A percentile compares a stretch with the other conserved stretches of the same genome.
Evolutionary conservation across 2,797 vertebrate genomes (phyloP).

Genomic region (Sebastolobus altivelis): DNA sequence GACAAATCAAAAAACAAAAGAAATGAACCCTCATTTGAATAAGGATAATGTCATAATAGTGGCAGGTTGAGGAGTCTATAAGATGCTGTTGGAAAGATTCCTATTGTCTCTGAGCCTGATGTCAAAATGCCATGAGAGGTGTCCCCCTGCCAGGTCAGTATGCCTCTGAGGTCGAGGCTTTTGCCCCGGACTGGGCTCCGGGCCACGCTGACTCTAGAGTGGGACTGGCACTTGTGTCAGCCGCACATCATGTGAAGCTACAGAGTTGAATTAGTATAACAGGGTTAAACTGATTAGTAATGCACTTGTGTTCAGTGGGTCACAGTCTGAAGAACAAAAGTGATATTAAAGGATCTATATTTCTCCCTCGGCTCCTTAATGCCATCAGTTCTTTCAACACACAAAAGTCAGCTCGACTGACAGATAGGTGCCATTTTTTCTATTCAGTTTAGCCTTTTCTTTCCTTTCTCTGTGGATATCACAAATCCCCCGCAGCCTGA

Average conservation of each 20-base stretch:
- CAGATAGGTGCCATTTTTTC: slow-evolving; percentile 80
- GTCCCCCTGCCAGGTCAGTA: slow-evolving; percentile 85
- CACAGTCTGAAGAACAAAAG: slow-evolving; percentile 86
- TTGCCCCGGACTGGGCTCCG: slow-evolving; percentile 80
- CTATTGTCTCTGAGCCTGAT: slow-evolving; percentile 83
- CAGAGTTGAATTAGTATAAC: slow-evolving; percentile 75
- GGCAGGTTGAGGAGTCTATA: slow-evolving; percentile 82
- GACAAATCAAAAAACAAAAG: slow-evolving; percentile 87
- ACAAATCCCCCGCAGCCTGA: slow-evolving; percentile 76
- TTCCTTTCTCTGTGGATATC: slow-evolving; percentile 76
- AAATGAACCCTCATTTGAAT: slow-evolving; percentile 85
- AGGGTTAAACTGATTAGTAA: slow-evolving; percentile 88
- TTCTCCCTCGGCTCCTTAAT: slow-evolving; percentile 79
- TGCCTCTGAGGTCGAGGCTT: slow-evolving; percentile 85
- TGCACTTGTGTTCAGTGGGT: slow-evolving; percentile 84
- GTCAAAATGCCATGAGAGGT: slow-evolving; percentile 85
- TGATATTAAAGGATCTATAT: slow-evolving; percentile 86
- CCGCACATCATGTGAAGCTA: slow-evolving; percentile 81
- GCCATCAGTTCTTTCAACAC: slow-evolving; percentile 73
- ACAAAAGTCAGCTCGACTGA: slow-evolving; percentile 81
- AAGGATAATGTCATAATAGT: slow-evolving; percentile 84
- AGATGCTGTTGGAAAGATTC: slow-evolving; percentile 82
- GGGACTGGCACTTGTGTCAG: slow-evolving; percentile 86
- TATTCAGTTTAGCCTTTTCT: slow-evolving; percentile 77
- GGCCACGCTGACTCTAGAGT: slow-evolving; percentile 80